phyloP scores from a whole-genome alignment of 64 coral and sea anemone genomes.

The Montipora efflorescens region DNA sequence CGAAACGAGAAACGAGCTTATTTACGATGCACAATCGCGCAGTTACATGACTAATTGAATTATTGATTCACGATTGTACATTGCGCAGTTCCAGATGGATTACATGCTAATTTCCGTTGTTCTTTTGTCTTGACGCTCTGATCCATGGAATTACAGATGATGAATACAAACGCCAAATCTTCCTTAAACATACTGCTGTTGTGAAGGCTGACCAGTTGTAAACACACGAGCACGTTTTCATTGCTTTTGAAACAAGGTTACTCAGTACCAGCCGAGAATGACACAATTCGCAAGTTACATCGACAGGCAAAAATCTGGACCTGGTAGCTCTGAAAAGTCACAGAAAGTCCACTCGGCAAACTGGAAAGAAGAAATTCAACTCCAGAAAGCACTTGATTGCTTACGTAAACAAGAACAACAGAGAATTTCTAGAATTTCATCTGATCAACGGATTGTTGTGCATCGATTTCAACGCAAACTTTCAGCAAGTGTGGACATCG shows the following conservation, averaged over 20 bases:
- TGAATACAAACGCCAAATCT: conserved; percentile 35
- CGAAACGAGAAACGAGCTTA: not conserved
- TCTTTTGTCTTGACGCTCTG: conserved; percentile 30
- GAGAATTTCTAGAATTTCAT: conserved; percentile 83
- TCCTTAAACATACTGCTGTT: conserved; percentile 60
- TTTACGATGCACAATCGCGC: not conserved
- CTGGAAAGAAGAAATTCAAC: conserved; percentile 98
- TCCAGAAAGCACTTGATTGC: conserved; percentile 86
- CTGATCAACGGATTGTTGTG: conserved; percentile 90
- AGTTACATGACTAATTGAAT: conserved; percentile 8
- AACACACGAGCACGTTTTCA: not conserved
- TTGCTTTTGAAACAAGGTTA: not conserved
- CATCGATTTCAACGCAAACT: conserved; percentile 82
- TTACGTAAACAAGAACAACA: conserved; percentile 89
- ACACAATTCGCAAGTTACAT: conserved; percentile 82
- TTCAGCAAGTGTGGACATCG: conserved; percentile 81
- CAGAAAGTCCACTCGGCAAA: conserved; percentile 99
- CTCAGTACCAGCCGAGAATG: conserved; percentile 19
- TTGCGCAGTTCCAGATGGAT: not conserved
- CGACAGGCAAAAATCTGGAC: conserved; percentile 86
- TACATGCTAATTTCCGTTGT: conserved; percentile 56
- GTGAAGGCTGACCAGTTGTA: not conserved
- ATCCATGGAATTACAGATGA: conserved; percentile 22
- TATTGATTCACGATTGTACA: not conserved
- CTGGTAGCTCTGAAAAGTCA: conserved; percentile 98